Percentiles rank a stretch among this genome's conserved stretches.
Evolutionary conservation across 1,140 invertebrate genomes (phyloP).

Genomic region (Drosophila virilis): DNA sequence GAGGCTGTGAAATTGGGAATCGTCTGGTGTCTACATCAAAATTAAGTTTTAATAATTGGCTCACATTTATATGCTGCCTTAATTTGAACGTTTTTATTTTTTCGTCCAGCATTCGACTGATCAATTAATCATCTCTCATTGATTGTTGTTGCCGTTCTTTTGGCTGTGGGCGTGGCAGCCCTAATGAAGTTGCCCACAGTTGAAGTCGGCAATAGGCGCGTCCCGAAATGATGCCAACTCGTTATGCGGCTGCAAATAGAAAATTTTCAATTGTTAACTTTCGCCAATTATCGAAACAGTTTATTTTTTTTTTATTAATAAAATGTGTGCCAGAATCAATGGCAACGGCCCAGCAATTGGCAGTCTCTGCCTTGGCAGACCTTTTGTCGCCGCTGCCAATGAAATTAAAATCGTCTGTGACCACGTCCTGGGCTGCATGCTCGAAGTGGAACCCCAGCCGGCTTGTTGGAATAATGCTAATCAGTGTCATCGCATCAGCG

Average conservation of each 20-base stretch:
- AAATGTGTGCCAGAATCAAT: conserved; percentile 35
- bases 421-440: background rate
- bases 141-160: conserved; percentile 40
- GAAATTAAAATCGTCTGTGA: conserved; percentile 54
- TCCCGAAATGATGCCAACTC: background rate
- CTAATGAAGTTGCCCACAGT: conserved; percentile 62
- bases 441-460: conserved; percentile 10
- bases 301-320: conserved; percentile 5
- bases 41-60: conserved; percentile 78
- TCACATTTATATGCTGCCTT: conserved; percentile 76
- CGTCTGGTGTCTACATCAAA: conserved; percentile 65
- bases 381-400: conserved; percentile 65
- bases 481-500: conserved; percentile 78
- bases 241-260: conserved; percentile 4
- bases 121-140: conserved; percentile 75
- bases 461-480: conserved; percentile 50
- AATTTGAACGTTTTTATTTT: conserved; percentile 68
- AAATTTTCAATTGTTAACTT: conserved; percentile 38
- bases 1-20: conserved; percentile 72
- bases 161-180: conserved; percentile 58
- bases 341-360: conserved; percentile 2
- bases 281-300: conserved; percentile 29
- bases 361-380: conserved; percentile 55
- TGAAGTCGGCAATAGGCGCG: background rate
- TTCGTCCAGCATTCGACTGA: conserved; percentile 34